These are phyloP conservation scores for Zosterops borbonicus DNA, from an alignment of 2,113 vertebrate genomes.

Conservation along the genomic window DNA sequence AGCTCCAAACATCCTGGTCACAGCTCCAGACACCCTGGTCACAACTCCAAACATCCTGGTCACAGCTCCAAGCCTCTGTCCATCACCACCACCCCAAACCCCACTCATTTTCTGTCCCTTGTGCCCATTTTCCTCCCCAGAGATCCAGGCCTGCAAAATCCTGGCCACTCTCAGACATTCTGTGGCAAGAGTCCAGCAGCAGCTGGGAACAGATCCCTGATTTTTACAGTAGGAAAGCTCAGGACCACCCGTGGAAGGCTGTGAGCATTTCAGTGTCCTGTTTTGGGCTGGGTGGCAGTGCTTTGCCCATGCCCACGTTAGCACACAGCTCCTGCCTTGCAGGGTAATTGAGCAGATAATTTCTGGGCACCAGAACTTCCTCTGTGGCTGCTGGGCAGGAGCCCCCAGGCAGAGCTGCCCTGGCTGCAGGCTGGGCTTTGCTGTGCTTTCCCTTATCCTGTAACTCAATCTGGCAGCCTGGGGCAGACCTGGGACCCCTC, in stretches of 20 bases:
- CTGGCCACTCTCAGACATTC: fast-evolving
- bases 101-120: background rate
- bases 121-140: background rate
- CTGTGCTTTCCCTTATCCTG: background rate
- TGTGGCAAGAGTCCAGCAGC: background rate
- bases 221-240: background rate
- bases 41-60: background rate
- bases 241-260: background rate
- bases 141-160: background rate
- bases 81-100: background rate
- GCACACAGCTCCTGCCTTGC: background rate
- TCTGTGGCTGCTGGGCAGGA: background rate
- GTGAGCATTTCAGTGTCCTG: background rate
- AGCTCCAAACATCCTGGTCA: background rate
- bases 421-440: background rate
- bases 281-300: background rate
- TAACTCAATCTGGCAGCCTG: background rate
- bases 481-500: background rate
- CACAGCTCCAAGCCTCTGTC: background rate
- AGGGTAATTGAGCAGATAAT: background rate
- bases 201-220: background rate
- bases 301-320: background rate
- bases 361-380: background rate
- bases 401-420: background rate
- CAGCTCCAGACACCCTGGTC: background rate